phyloP scores from a whole-genome alignment of 2,797 vertebrate species.

The Melanogrammus aeglefinus region DNA sequence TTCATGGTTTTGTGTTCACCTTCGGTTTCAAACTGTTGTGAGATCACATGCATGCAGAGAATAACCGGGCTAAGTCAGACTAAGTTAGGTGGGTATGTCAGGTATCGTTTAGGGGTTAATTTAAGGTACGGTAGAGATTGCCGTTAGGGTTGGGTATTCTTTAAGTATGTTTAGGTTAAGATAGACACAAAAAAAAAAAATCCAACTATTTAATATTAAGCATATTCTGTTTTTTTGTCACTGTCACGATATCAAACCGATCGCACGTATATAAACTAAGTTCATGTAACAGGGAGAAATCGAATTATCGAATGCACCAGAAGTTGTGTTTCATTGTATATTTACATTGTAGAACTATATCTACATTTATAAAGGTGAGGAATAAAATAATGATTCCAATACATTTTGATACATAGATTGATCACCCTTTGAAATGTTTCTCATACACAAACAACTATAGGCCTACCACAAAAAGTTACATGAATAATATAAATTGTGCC shows the following conservation, averaged over 20 bases:
- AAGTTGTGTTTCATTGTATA: neutral
- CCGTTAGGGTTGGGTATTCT: neutral
- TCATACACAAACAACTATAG: neutral
- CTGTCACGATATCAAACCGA: neutral
- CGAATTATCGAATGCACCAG: neutral
- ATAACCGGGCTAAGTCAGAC: neutral
- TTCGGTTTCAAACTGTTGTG: neutral
- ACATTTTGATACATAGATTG: neutral
- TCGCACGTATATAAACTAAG: neutral
- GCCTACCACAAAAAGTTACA: neutral
- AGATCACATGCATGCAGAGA: neutral
- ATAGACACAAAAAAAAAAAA: neutral
- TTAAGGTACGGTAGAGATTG: neutral
- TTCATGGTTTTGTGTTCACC: conserved; percentile 22
- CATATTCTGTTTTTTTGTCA: neutral
- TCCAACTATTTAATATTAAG: neutral
- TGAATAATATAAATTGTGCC: neutral
- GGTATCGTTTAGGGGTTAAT: neutral
- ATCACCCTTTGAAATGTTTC: neutral
- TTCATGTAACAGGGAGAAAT: neutral
- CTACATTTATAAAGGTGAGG: neutral
- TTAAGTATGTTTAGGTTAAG: neutral
- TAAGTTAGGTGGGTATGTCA: neutral
- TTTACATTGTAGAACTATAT: neutral
- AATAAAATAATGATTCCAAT: neutral